Evolutionary conservation across 2,888 invertebrate species (phyloP).

Genomic region (Acanthosepion pharaonis): DNA sequence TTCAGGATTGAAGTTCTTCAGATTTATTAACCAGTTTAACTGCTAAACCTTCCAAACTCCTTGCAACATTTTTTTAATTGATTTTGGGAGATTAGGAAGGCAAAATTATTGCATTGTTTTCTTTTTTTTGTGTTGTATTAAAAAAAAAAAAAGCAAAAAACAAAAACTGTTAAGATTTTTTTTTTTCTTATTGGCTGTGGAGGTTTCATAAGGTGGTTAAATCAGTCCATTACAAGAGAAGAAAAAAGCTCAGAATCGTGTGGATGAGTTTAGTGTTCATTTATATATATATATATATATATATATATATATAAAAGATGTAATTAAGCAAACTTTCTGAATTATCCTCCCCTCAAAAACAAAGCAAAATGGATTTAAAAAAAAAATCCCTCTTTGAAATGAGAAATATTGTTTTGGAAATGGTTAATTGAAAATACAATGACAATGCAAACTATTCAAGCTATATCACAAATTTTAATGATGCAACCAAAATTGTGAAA

Average conservation of each 20-base stretch:
- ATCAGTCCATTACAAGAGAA: neutral
- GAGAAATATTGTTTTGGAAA: neutral
- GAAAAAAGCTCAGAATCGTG: neutral
- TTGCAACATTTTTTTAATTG: neutral
- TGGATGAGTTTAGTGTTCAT: neutral
- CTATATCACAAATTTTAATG: neutral
- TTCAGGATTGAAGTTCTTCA: neutral
- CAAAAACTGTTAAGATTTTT: neutral
- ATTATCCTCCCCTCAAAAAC: neutral
- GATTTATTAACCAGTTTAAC: neutral
- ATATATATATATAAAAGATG: neutral
- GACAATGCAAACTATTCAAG: neutral
- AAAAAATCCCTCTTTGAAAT: neutral
- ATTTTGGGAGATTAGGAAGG: neutral
- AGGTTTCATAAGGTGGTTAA: neutral
- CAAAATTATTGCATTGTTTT: constrained; percentile 24
- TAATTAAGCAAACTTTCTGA: neutral
- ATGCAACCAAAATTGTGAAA: neutral
- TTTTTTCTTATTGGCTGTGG: neutral
- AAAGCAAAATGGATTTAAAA: neutral
- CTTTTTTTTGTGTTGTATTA: neutral
- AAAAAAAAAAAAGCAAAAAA: no score
- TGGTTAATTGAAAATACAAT: neutral
- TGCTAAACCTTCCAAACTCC: neutral
- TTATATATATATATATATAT: neutral